phyloP scores from a whole-genome alignment of 1,140 invertebrate species.

The Psilanteris sp. region DNA sequence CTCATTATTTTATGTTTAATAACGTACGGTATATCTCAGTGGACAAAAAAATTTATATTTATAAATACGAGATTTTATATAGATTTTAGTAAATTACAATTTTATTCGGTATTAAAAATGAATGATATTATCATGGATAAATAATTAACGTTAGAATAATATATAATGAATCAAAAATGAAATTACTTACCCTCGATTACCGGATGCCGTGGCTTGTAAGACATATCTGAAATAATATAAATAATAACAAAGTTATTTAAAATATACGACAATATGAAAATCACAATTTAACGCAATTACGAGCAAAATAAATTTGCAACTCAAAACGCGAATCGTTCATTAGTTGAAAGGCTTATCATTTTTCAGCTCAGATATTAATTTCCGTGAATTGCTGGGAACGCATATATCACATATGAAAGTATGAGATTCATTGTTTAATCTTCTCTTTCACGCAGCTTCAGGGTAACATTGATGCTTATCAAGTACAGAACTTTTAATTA shows the following conservation, averaged over 20 bases:
- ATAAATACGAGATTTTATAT: too few relatives aligned
- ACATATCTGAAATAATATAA: conserved; percentile 79
- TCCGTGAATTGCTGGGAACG: conserved; percentile 15
- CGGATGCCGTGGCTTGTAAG: conserved; percentile 80
- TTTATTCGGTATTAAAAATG: too few relatives aligned
- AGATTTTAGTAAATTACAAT: too few relatives aligned
- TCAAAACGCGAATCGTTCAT: conserved; percentile 18
- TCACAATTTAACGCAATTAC: conserved; percentile 16
- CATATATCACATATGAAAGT: conserved; percentile 21
- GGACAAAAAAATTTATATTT: too few relatives aligned
- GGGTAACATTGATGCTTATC: conserved; percentile 27
- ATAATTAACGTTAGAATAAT: too few relatives aligned
- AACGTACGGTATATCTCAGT: too few relatives aligned
- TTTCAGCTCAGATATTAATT: conserved; percentile 51
- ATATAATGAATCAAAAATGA: too few relatives aligned
- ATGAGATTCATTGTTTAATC: conserved; percentile 58
- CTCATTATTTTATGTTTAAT: too few relatives aligned
- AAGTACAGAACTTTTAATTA: conserved; percentile 71
- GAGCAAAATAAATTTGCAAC: conserved; percentile 22
- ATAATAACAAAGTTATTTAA: conserved; percentile 38
- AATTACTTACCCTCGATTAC: conserved; percentile 80
- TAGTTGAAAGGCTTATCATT: conserved; percentile 37
- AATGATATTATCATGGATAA: too few relatives aligned
- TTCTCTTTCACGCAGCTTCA: conserved; percentile 14
- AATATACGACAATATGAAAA: conserved; percentile 17